Percentiles rank a stretch among this genome's conserved stretches.
Evolutionary conservation across 2,113 vertebrate species (phyloP).

Genomic region (Rattus norvegicus): DNA sequence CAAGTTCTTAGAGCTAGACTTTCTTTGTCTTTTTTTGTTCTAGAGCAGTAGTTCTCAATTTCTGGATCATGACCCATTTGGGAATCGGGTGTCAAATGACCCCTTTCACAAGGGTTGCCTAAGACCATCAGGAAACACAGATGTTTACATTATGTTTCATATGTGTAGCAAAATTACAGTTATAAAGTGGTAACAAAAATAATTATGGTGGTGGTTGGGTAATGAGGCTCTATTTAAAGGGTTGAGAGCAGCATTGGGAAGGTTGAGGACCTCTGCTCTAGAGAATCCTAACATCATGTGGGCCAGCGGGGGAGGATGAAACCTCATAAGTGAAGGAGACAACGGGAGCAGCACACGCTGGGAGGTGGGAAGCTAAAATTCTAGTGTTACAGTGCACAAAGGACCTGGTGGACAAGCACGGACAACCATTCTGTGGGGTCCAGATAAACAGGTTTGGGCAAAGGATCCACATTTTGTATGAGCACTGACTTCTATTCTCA

Average conservation of each 20-base stretch:
- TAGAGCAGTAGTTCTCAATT: not conserved
- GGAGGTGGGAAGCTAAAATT: not conserved
- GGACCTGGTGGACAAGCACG: rapidly evolving
- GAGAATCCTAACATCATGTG: not conserved
- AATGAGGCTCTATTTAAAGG: not conserved
- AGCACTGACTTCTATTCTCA: not conserved
- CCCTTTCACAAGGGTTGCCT: not conserved
- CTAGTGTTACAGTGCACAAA: rapidly evolving
- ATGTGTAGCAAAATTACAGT: not conserved
- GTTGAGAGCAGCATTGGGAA: not conserved
- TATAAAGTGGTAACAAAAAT: not conserved
- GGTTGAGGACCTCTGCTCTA: not conserved
- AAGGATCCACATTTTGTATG: not conserved
- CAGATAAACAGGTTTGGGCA: not conserved
- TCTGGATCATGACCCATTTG: not conserved
- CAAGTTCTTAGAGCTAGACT: not conserved
- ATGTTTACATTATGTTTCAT: not conserved
- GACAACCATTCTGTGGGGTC: not conserved
- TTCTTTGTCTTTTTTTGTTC: not conserved
- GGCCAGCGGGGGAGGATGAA: not conserved
- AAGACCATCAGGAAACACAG: not conserved
- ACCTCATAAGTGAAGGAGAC: not conserved
- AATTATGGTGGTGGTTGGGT: not conserved
- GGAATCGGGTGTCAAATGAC: too few species aligned
- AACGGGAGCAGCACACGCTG: not conserved